Base-by-base conservation (phyloP, 2,888 invertebrate genomes). In the Camponotus fellah region DNA sequence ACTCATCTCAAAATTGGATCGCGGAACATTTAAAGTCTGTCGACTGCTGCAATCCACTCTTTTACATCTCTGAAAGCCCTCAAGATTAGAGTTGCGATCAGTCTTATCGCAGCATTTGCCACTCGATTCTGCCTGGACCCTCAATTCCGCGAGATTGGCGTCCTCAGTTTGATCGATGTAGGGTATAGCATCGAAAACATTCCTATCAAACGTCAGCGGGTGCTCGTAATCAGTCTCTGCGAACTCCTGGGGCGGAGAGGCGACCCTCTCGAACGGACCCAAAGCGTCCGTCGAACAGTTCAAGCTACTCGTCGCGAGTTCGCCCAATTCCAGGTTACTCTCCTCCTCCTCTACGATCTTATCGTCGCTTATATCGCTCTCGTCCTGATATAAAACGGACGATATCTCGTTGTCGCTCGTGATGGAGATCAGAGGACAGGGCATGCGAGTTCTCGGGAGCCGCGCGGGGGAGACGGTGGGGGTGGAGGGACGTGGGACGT, bases 141-240 rank as follows among this genome's bases (percentile, higher is more conserved):
- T 53, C 53, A 58, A 56, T 26, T 79, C 62, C 5, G 21, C 14
- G 17, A 46, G 21, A 26, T 80, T 56, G 9, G 8, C 56, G 14
- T 88, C 90, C 1, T 90, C 90, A 17, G 76, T 69, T 74, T 93
- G 93, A 87, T 93, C 93, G 46, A 93, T 93, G 21, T 91, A 93
- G 2, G 93, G 93, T 84, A 90, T 90, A 37, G 82, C 82, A 4
- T 90, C 90, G 46, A 90, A 82, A 40, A 65, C 68, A 32, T 74
- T 71, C 2, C 5, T 60, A 34, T 69, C 53, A 9, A 62, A 26
- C 32, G 49, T 37, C 62, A 40, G 26, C 8, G 66, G 53, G 17
- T 34, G 46, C 34, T 69, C 46, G 14, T 46, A 26, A 4, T 80
- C 62, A 17, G 34, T 34, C 21, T 49, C 75, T 14, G 60, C 79